A percentile compares a stretch with the other conserved stretches of the same genome.
Conservation (phyloP, 2,113 vertebrate genomes). For the Brevimyrus niger region DNA sequence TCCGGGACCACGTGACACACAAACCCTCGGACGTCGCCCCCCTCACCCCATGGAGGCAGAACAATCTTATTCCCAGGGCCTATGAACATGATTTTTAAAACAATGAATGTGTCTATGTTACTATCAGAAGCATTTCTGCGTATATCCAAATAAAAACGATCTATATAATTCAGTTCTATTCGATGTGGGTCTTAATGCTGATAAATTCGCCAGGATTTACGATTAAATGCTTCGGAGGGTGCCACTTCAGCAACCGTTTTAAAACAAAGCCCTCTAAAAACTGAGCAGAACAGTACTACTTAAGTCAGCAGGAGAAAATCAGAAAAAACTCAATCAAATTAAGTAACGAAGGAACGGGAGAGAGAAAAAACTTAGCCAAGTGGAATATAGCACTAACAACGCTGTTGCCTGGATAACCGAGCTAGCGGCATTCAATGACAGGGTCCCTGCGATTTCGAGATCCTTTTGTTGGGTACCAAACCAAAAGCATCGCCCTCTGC, state of each 20-base stretch:
- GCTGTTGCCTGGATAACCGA: background rate
- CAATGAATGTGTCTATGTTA: background rate
- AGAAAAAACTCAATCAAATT: background rate
- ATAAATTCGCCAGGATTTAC: background rate
- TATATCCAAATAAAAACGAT: background rate
- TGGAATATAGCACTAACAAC: background rate
- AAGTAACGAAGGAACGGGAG: background rate
- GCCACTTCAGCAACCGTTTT: background rate
- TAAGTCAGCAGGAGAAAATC: background rate
- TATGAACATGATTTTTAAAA: background rate
- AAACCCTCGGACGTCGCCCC: background rate
- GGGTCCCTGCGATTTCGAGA: background rate
- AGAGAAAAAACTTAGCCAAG: background rate
- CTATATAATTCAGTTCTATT: background rate
- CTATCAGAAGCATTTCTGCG: background rate
- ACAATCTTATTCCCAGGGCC: background rate
- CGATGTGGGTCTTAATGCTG: background rate
- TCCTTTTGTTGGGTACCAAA: conserved; percentile 18
- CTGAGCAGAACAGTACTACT: background rate
- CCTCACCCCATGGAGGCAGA: background rate
- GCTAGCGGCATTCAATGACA: background rate
- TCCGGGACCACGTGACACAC: conserved; percentile 14
- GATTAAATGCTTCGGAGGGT: background rate
- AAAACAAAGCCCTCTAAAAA: background rate
- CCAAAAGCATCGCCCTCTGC: background rate